phyloP scores from a whole-genome alignment of 2,888 invertebrate genomes.

The Halictus ligatus region DNA sequence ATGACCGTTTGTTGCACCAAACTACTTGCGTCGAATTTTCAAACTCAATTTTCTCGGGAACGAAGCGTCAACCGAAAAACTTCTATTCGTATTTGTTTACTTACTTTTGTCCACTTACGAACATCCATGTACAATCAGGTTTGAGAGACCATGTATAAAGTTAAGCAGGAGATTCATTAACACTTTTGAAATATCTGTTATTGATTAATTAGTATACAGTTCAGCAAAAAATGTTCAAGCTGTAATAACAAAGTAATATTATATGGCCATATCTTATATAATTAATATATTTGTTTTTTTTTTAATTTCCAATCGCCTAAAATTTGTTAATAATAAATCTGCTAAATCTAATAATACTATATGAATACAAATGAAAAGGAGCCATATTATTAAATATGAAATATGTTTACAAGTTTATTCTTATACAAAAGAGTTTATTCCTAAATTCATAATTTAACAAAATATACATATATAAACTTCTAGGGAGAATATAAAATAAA shows the following conservation, averaged over 20 bases:
- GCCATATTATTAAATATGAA: background rate
- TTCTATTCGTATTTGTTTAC: background rate
- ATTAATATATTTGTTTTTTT: too few relatives aligned
- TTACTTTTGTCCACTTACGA: background rate
- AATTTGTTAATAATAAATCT: background rate
- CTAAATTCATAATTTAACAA: slow-evolving; percentile 54
- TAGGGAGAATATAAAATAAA: slow-evolving; percentile 31
- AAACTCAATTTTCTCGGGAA: background rate
- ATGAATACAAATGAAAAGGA: background rate
- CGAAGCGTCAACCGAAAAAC: background rate
- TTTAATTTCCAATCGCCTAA: background rate
- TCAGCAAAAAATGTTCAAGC: background rate
- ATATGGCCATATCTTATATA: too few relatives aligned
- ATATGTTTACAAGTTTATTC: slow-evolving; percentile 8
- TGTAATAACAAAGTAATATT: too few relatives aligned
- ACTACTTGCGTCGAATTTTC: too few relatives aligned
- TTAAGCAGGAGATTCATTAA: too few relatives aligned
- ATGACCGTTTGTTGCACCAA: too few relatives aligned
- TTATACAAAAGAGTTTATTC: slow-evolving; percentile 51
- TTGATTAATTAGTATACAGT: background rate
- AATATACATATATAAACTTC: slow-evolving; percentile 46
- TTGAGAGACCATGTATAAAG: background rate
- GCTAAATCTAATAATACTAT: background rate
- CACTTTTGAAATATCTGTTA: background rate
- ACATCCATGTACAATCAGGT: background rate